Conservation (phyloP, 1,140 invertebrate genomes). For the Sipha flava region DNA sequence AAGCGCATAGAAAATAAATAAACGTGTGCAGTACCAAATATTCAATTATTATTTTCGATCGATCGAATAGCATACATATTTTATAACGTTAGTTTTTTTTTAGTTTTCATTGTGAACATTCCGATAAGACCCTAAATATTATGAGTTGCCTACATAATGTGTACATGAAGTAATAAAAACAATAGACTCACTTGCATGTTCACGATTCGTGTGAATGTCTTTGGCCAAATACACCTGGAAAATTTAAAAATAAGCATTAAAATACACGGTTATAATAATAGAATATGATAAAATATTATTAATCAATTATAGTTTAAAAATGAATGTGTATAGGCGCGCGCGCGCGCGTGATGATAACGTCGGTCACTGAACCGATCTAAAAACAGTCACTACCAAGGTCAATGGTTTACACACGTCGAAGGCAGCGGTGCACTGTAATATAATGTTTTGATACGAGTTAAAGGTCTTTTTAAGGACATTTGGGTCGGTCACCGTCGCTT, state of each 20-base stretch:
- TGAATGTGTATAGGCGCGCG: not conserved
- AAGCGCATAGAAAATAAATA: too few species aligned
- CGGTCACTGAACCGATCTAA: slow-evolving; percentile 31
- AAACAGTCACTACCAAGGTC: slow-evolving; percentile 14
- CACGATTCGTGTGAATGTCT: slow-evolving; percentile 76
- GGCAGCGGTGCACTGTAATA: not conserved
- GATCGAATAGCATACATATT: too few species aligned
- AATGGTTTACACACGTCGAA: not conserved
- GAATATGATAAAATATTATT: not conserved
- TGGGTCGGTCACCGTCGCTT: too few species aligned
- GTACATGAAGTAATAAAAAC: too few species aligned
- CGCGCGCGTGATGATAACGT: not conserved
- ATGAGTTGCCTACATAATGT: too few species aligned
- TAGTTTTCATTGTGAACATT: too few species aligned
- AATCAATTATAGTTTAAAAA: too few species aligned
- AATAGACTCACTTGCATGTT: slow-evolving; percentile 81
- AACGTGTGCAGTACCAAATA: too few species aligned
- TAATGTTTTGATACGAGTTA: not conserved
- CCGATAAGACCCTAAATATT: too few species aligned
- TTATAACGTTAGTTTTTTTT: too few species aligned
- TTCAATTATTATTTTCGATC: too few species aligned
- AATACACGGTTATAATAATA: not conserved
- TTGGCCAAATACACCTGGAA: slow-evolving; percentile 77
- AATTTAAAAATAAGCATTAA: slow-evolving; percentile 34
- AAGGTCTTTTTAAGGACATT: slow-evolving; percentile 5